Conservation (phyloP, 1,140 invertebrate species). For the Drosophila novamexicana region DNA sequence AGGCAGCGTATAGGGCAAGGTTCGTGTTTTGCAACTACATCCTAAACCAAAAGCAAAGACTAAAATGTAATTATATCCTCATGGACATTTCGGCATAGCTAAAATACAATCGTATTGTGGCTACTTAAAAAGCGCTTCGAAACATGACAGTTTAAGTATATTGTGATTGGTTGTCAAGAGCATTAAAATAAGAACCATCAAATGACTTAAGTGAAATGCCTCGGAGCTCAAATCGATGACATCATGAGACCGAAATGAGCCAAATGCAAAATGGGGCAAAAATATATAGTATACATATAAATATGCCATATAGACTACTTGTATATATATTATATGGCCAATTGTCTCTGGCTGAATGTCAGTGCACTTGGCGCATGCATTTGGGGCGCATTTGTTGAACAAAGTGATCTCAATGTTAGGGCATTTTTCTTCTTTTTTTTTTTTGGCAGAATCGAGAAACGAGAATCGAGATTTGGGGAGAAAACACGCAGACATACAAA, state of each 20-base stretch:
- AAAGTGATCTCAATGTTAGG: conserved; percentile 69
- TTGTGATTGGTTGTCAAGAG: conserved; percentile 39
- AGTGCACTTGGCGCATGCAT: conserved; percentile 70
- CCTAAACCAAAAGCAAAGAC: too few species aligned
- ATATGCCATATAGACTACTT: not conserved
- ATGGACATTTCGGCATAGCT: not conserved
- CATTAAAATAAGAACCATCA: conserved; percentile 56
- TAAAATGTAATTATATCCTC: not conserved
- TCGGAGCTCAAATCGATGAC: conserved; percentile 55
- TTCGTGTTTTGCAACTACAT: too few species aligned
- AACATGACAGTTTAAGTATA: conserved; percentile 43
- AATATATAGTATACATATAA: conserved; percentile 24
- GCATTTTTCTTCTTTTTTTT: conserved; percentile 41
- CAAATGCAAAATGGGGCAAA: conserved; percentile 63
- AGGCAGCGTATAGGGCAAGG: too few species aligned
- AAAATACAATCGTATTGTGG: not conserved
- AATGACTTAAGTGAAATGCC: conserved; percentile 28
- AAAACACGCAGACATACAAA: conserved; percentile 32
- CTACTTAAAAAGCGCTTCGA: conserved; percentile 12
- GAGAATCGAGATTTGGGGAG: not conserved
- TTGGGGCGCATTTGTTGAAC: conserved; percentile 13
- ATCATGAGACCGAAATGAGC: conserved; percentile 54
- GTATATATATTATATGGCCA: conserved; percentile 40
- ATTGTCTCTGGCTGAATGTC: conserved; percentile 60
- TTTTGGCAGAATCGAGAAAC: conserved; percentile 15